Base-by-base conservation (phyloP, 2,888 invertebrate genomes). In the Clitarchus hookeri region DNA sequence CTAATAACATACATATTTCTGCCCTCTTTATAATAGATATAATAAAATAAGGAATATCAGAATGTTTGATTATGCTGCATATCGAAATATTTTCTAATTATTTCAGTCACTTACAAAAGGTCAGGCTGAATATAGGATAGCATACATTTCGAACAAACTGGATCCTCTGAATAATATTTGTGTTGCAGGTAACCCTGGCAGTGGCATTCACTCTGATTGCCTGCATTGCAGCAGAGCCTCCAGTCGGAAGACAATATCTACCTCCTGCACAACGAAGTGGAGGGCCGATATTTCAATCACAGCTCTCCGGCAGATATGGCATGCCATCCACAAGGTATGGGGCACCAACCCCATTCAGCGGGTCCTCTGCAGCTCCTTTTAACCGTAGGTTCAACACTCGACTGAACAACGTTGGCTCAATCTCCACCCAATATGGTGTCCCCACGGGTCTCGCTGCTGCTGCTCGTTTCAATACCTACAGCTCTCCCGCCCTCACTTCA, bases 241-340 rank as follows among this genome's bases (percentile, higher is more conserved):
- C 87, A 82, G 86, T 86, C 6, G 87, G 84, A 54, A 80, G 86
- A 13, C 82, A 84, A n/a, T 87, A 87, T 54, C 83, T 87, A 44
- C 87, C 87, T 26, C 87, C 87, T 26, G 80, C 84, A 12, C 27
- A 36, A 16, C 19, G 65, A 65, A 82, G 13, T 23, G 83, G 84
- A 0, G 83, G 78, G 16, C 48, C 84, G 25, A 53, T 83, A 54
- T 48, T 54, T n/a, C n/a, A 44, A 4, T 27, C 77, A 12, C 83
- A 54, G 12, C 86, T 84, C 19, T 85, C 85, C 27, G 84, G 80
- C 4, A 80, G 85, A 44, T 85, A 84, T 25, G 85, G 85, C 16
- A 44, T 53, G 27, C 85, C 82, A 84, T 87, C 87, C 2, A 44
- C 85, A 27, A 86, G 87, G 84, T 88, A 88, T 83, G 89, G 88